Evolutionary conservation across 2,888 invertebrate species (phyloP).

Genomic region (Lysandra coridon): DNA sequence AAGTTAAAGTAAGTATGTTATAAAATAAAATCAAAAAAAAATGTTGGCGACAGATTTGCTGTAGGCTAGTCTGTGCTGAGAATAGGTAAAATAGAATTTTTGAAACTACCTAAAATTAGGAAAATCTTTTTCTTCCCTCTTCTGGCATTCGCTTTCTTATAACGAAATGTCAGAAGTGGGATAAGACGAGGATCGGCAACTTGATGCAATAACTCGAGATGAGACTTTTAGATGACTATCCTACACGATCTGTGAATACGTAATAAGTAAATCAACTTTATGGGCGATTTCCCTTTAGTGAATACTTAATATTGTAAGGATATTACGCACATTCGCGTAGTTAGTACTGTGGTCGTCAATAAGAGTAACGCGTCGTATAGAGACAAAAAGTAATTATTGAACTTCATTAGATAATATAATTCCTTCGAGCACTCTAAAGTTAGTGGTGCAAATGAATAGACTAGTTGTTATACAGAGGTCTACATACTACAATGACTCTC

Average conservation of each 20-base stretch:
- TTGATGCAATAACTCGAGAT: constrained; percentile 10
- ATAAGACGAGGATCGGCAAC: background rate
- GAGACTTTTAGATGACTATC: constrained; percentile 3
- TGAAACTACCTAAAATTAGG: background rate
- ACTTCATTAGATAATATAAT: background rate
- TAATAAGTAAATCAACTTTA: constrained; percentile 17
- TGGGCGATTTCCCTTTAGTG: constrained; percentile 36
- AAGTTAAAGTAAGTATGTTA: constrained; percentile 3
- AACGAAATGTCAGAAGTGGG: background rate
- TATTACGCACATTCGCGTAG: constrained; percentile 77
- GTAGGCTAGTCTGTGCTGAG: constrained; percentile 7
- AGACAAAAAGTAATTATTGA: constrained; percentile 32
- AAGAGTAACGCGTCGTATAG: constrained; percentile 52
- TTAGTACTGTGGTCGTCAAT: constrained; percentile 76
- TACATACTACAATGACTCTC: background rate
- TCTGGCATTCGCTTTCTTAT: background rate
- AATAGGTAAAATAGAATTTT: background rate
- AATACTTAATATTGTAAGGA: constrained; percentile 53
- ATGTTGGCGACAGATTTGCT: background rate
- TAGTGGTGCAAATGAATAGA: constrained; percentile 1
- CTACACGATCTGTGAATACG: constrained; percentile 6
- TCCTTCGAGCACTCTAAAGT: background rate
- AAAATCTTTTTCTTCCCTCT: background rate
- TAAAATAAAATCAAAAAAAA: constrained; percentile 14
- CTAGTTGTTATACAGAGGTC: background rate